Evolutionary conservation across 2,797 vertebrate genomes (phyloP).

Genomic region (Chanos chanos): DNA sequence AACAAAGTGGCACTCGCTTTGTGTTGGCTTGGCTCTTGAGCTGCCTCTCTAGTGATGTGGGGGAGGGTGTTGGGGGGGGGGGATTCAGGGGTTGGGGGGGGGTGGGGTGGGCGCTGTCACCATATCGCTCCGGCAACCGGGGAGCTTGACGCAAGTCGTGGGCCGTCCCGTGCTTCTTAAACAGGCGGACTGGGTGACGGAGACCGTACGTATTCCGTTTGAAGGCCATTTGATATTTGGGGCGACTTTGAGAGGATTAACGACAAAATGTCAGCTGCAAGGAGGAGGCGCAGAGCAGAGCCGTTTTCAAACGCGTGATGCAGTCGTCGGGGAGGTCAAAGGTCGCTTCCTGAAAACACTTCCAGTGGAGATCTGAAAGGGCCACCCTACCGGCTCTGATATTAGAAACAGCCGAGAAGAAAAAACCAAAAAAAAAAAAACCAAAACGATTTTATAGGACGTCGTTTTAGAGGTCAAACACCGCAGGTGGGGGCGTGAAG

Average conservation of each 20-base stretch:
- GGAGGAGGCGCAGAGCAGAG: constrained; percentile 28
- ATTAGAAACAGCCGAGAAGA: no score
- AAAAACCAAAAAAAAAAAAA: no score
- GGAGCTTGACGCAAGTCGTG: constrained; percentile 13
- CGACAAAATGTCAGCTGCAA: constrained; percentile 45
- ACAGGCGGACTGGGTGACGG: constrained; percentile 51
- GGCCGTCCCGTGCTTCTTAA: constrained; percentile 34
- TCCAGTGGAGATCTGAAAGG: constrained; percentile 14
- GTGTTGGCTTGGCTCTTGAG: constrained; percentile 58
- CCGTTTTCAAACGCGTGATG: constrained; percentile 33
- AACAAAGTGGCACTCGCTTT: constrained; percentile 66
- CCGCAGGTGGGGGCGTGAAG: no score
- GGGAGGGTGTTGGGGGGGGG: no score
- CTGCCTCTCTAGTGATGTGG: constrained; percentile 19
- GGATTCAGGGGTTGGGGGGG: no score
- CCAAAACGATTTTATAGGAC: no score
- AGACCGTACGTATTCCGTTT: constrained; percentile 52
- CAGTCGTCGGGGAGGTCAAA: constrained; percentile 29
- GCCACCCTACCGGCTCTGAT: background rate
- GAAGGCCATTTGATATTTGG: constrained; percentile 57
- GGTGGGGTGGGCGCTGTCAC: no score
- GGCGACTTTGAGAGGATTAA: constrained; percentile 54
- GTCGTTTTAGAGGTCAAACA: no score
- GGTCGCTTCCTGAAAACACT: constrained; percentile 35
- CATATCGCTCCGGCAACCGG: constrained; percentile 6